Evolutionary conservation across 2,888 invertebrate genomes (phyloP).

Genomic region (Oscheius sp.): DNA sequence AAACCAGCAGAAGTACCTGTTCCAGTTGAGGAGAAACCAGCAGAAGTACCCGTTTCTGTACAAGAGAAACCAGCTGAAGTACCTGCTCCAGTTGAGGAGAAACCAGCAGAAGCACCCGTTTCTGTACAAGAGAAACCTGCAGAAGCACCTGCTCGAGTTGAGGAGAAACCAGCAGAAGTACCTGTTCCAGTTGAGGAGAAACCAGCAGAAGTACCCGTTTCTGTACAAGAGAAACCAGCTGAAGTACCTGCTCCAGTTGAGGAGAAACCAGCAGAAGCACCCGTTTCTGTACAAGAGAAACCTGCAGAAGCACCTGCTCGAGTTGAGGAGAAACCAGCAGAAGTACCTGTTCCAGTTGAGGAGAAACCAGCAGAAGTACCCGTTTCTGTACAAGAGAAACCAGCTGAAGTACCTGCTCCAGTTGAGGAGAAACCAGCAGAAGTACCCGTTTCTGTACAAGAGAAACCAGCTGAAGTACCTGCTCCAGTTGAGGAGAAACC

Average conservation of each 20-base stretch:
- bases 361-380: slow-evolving; percentile 3
- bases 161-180: not conserved
- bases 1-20: not conserved
- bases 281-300: not conserved
- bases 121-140: not conserved
- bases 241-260: not conserved
- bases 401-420: not conserved
- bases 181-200: not conserved
- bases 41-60: not conserved
- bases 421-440: not conserved
- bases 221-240: not conserved
- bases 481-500: slow-evolving; percentile 27
- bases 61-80: slow-evolving; percentile 2
- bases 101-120: not conserved
- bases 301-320: not conserved
- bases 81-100: not conserved
- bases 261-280: not conserved
- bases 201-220: not conserved
- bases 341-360: not conserved
- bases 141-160: not conserved
- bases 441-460: not conserved
- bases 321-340: not conserved
- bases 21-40: slow-evolving; percentile 1
- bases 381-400: not conserved
- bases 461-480: slow-evolving; percentile 2